These are phyloP conservation scores for Phengaris arion DNA, from an alignment of 2,888 invertebrate genomes.

Conservation along the genomic window DNA sequence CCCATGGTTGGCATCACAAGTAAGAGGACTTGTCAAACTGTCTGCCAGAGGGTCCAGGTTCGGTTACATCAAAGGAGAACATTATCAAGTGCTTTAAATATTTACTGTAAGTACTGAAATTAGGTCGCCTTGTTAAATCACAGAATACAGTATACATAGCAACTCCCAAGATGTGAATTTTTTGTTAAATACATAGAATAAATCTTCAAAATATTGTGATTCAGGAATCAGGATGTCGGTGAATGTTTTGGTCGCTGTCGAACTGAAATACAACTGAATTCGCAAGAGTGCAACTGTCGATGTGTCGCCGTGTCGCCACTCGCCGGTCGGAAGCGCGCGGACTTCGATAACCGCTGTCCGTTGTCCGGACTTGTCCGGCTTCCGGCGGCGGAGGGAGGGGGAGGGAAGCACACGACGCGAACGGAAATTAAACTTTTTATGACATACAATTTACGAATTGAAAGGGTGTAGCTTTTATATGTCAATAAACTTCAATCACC, in stretches of 20 bases:
- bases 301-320: background rate
- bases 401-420: background rate
- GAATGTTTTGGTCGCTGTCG: background rate
- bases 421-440: slow-evolving; percentile 23
- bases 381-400: slow-evolving; percentile 29
- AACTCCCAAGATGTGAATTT: too few relatives aligned
- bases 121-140: background rate
- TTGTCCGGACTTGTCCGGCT: slow-evolving; percentile 30
- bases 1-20: background rate
- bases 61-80: background rate
- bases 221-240: background rate
- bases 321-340: background rate
- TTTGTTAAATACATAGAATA: background rate
- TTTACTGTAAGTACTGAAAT: background rate
- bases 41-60: background rate
- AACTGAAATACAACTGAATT: background rate
- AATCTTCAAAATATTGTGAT: background rate
- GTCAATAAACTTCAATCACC: background rate
- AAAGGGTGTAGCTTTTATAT: slow-evolving; percentile 5
- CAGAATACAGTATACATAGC: background rate
- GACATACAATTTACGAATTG: background rate
- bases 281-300: background rate
- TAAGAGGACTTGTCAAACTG: background rate
- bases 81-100: background rate
- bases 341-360: background rate